These are phyloP conservation scores for Microvelia longipes DNA, from an alignment of 1,140 invertebrate genomes.

Conservation along the genomic window DNA sequence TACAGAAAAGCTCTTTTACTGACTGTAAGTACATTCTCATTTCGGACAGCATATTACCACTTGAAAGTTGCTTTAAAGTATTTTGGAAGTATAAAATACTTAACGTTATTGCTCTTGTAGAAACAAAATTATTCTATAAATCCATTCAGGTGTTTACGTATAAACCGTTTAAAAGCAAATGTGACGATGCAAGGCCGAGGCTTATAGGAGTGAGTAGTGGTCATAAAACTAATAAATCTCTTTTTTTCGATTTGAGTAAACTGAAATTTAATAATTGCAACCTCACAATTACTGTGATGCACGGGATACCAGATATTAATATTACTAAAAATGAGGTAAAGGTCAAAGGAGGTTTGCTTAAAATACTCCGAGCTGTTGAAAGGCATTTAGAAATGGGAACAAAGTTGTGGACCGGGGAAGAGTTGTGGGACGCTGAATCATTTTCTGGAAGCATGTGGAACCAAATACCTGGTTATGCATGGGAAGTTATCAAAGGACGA, in stretches of 20 bases:
- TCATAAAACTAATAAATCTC: neutral
- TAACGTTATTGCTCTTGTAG: neutral
- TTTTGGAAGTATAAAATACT: neutral
- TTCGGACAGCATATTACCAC: neutral
- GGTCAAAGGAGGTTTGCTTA: neutral
- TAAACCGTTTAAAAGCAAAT: neutral
- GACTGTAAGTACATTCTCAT: neutral
- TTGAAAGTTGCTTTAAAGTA: neutral
- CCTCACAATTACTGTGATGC: neutral
- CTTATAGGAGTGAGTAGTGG: neutral
- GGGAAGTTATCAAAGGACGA: neutral
- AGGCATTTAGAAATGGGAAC: neutral
- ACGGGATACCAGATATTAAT: neutral
- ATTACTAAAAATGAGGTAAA: neutral
- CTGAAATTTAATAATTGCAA: neutral
- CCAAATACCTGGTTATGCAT: neutral
- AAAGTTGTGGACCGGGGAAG: neutral
- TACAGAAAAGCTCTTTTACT: neutral
- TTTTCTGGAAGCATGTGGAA: neutral
- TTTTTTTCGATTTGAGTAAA: neutral
- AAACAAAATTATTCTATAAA: neutral
- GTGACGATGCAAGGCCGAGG: neutral
- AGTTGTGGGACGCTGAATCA: neutral
- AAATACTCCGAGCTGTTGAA: neutral
- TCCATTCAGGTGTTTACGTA: neutral